Base-by-base conservation (phyloP, 2,888 invertebrate genomes). In the Eristalis arbustorum region DNA sequence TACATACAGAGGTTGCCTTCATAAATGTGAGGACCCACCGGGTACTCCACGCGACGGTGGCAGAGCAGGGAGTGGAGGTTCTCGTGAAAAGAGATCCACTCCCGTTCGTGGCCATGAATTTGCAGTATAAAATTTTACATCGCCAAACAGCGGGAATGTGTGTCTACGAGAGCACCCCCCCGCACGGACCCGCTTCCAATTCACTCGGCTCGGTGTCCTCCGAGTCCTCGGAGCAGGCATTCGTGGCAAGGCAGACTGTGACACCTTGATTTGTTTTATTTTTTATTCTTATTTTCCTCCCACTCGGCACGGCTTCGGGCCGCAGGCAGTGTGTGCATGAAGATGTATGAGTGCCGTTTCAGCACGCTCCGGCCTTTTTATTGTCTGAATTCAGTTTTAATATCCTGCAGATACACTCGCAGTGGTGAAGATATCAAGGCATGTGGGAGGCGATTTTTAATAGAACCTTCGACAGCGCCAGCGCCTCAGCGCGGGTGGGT, bases 371-470 rank as follows among this genome's bases (percentile, higher is more conserved):
- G 10, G 13, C 37, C 40, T 62, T 74, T 64, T 66, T 57, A 57
- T 66, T 40, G 37, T 37, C 25, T 57, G 40, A 34, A 57, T 66
- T 40, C 25, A 59, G 37, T 40, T 66, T 66, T 66, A 66, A 74
- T 64, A 74, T 74, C 64, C 74, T 74, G 57, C 66, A 40, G 64
- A 66, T 37, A 40, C 57, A 64, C 66, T 64, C 28, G 11, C 63
- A 40, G 57, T 18, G 25, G 25, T 25, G 40, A 40, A 64, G 22
- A 49, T 49, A 8, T 18, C 49, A 49, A 1, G 18, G 18, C 18
- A 49, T 18, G 49, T 6, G 49, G 18, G 49, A 14, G 61, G 11
- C 14, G 62, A 63, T 11, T 31, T 73, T 63, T 49, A 68, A 25
- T 56, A 23, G 73, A 13, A 57, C 23, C 14, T 56, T 73, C 42